phyloP scores from a whole-genome alignment of 2,888 invertebrate species.

The Cryptocheilus praepositus region DNA sequence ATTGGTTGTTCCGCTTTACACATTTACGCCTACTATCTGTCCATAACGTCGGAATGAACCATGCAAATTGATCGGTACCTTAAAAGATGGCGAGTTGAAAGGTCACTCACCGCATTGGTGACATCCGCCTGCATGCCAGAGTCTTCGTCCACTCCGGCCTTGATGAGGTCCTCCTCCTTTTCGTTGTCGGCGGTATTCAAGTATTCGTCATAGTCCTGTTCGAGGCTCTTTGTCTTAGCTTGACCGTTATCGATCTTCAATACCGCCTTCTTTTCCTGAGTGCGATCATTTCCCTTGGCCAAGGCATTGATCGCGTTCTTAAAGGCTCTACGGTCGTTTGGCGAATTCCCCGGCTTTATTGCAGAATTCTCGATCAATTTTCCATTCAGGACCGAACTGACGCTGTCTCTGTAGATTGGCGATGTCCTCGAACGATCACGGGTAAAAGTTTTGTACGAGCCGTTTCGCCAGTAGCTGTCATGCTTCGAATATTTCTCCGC shows the following conservation, averaged over 20 bases:
- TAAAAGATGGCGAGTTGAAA: neutral
- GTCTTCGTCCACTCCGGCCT: constrained; percentile 55
- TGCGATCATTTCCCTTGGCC: constrained; percentile 28
- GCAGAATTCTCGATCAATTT: neutral
- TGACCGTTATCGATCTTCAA: constrained; percentile 36
- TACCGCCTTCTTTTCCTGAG: constrained; percentile 28
- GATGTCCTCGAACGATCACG: constrained; percentile 14
- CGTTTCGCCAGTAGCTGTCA: constrained; percentile 33
- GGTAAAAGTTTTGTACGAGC: neutral
- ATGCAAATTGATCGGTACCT: no score
- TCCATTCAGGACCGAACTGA: neutral
- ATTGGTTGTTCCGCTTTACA: no score
- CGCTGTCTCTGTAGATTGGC: neutral
- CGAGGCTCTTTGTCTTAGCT: constrained; percentile 59
- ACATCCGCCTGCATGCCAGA: constrained; percentile 64
- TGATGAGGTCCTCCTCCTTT: constrained; percentile 58
- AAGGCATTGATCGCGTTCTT: constrained; percentile 18
- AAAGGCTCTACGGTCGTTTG: constrained; percentile 29
- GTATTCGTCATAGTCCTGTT: constrained; percentile 68
- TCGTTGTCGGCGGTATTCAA: constrained; percentile 59
- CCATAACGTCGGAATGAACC: no score
- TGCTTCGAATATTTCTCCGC: constrained; percentile 55
- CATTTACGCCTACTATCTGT: no score
- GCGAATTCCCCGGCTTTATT: neutral
- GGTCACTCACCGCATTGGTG: constrained; percentile 63